Base-by-base conservation (phyloP, 2,888 invertebrate species). In the Gnatocerus cornutus region DNA sequence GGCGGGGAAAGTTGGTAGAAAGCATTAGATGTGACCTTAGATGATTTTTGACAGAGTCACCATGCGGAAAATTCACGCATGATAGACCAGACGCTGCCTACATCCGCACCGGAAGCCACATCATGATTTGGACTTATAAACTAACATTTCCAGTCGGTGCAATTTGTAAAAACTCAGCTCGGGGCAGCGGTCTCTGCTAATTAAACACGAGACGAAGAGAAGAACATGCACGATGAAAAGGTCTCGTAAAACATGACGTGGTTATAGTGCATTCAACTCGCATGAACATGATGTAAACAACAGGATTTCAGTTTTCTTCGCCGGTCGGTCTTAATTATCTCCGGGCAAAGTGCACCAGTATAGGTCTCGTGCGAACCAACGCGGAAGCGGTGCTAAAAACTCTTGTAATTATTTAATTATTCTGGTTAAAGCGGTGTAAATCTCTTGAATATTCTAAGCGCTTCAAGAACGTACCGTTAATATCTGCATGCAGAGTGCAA, bases 191-290 rank as follows among this genome's bases (percentile, higher is more conserved):
- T 68, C 69, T 37, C 65, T 53, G 73, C 61, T 74, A 74, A 74
- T 74, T 74, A 70, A 73, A 71, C 73, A 61, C 59, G 63, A 71
- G 72, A 72, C 61, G 68, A 73, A 74, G 62, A 69, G 62, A 21
- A 69, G 37, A 70, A 71, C 61, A 68, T 68, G 50, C 69, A 73
- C 71, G 74, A 72, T 65, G 69, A 73, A 74, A 74, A 67, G 68
- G 63, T 68, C 71, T 71, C 66, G 65, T 71, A 69, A 74, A 71
- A 68, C 73, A 69, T 71, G 71, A 71, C 70, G 73, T 72, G 69
- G 71, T 73, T 64, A 70, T 68, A 65, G 74, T 73, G 69, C 74
- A 66, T 74, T 74, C 74, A 74, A 74, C 74, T 61, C 52, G 52
- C 41, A 63, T 39, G 46, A 61, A 53, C 61, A 68, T 53, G 55